Evolutionary conservation across 2,113 vertebrate species (phyloP).

Genomic region (Dicentrarchus labrax): DNA sequence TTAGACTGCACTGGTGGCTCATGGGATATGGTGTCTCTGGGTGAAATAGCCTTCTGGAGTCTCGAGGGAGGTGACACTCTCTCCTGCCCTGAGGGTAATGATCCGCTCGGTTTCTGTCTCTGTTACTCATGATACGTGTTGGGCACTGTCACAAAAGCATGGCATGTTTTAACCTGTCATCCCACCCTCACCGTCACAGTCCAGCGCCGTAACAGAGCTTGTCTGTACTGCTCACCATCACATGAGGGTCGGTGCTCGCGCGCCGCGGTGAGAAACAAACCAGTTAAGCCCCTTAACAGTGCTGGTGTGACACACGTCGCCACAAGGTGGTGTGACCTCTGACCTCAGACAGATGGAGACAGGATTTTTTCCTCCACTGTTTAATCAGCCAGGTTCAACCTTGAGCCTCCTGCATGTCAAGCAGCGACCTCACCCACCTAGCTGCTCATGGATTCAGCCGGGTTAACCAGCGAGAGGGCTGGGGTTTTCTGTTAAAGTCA

Average conservation of each 20-base stretch:
- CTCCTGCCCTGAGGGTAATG: conserved; percentile 80
- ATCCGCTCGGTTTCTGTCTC: conserved; percentile 55
- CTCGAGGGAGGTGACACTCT: conserved; percentile 84
- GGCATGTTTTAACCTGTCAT: conserved; percentile 69
- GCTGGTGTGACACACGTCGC: conserved; percentile 63
- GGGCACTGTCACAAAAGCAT: conserved; percentile 60
- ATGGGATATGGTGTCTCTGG: conserved; percentile 84
- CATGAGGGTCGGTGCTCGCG: conserved; percentile 45
- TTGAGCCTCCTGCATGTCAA: conserved; percentile 75
- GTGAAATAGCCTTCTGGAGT: conserved; percentile 88
- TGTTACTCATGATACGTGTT: conserved; percentile 55
- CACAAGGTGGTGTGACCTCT: conserved; percentile 67
- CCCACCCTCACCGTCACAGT: conserved; percentile 47
- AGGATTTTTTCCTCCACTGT: conserved; percentile 68
- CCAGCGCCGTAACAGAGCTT: background rate
- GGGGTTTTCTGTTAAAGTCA: conserved; percentile 13
- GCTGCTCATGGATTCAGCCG: conserved; percentile 55
- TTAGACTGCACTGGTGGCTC: conserved; percentile 82
- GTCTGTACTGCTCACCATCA: conserved; percentile 33
- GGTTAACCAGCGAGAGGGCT: conserved; percentile 51
- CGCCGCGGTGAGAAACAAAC: conserved; percentile 40
- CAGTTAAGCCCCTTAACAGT: conserved; percentile 77
- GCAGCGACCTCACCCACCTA: conserved; percentile 54
- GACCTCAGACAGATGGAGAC: conserved; percentile 76
- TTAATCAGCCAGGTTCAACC: conserved; percentile 78